Evolutionary conservation across 2,797 vertebrate genomes (phyloP).

Genomic region (Orientallactaga sibirica): DNA sequence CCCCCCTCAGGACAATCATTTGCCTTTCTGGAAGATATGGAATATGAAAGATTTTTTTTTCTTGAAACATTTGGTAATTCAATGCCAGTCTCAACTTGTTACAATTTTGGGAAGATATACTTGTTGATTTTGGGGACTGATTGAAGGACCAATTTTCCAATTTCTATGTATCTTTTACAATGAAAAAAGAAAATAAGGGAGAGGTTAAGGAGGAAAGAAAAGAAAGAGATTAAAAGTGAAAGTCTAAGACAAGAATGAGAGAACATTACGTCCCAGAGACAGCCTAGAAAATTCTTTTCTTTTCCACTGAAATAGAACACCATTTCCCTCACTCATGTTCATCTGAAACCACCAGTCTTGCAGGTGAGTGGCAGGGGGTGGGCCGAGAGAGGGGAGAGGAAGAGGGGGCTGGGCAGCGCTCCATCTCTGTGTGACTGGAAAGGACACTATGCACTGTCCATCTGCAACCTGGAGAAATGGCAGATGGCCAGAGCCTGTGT

Average conservation of each 20-base stretch:
- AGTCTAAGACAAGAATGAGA: not conserved
- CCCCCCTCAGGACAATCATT: not conserved
- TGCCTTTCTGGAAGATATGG: conserved; percentile 15
- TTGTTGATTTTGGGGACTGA: not conserved
- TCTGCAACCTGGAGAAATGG: not conserved
- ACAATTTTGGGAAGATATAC: not conserved
- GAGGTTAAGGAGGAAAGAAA: too few relatives aligned
- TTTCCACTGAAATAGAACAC: not conserved
- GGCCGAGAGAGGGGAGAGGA: not conserved
- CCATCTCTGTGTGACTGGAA: not conserved
- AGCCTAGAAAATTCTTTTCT: conserved; percentile 13
- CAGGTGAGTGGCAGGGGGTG: not conserved
- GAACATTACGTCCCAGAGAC: not conserved
- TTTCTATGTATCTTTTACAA: not conserved
- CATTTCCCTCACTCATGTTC: not conserved
- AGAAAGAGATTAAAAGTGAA: not conserved
- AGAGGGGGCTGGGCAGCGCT: too few relatives aligned
- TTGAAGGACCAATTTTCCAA: not conserved
- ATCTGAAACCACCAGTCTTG: not conserved
- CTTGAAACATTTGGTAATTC: not conserved
- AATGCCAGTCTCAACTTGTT: not conserved
- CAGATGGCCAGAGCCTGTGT: not conserved
- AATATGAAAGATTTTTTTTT: not conserved
- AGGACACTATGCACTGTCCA: not conserved
- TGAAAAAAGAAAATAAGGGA: not conserved